Evolutionary conservation across 2,113 vertebrate genomes (phyloP), one percentile per base, ranked within the genome.

Genomic region (Probosciger aterrimus): DNA sequence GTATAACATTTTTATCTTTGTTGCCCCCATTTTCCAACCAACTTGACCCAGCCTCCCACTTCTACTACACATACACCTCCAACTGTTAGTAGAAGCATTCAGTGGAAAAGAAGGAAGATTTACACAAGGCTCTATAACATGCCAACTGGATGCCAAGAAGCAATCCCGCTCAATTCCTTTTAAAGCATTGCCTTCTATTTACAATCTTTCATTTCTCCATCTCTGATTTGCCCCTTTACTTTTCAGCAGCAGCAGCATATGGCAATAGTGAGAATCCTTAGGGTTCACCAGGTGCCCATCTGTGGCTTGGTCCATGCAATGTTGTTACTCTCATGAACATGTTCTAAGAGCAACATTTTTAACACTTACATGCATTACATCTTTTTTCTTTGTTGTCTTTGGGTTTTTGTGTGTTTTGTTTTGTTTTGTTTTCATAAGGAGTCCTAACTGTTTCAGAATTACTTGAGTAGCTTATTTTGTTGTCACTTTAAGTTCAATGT

Each of bases 201-300:
- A 44, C 41, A 31, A 2, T n/a, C 23, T 53, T 23, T 82, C 6
- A 5, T 10, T 28, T 49, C 31, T 88, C 41, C n/a, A 25, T 23
- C 52, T 73, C 85, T 69, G 33, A 35, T 76, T 65, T 90, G 1
- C 20, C 10, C 19, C 19, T 28, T 68, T 82, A 50, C 17, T 14
- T 57, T 71, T 31, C 71, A 76, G 30, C 25, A 62, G 22, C 37
- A 76, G 35, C 53, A 83, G n/a, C 37, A 84, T 3, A 24, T 39
- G 43, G 14, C 41, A 77, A 50, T 39, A 49, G 16, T 4, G 7
- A 69, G 49, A 76, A 63, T 59, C 28, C 23, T 91, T 63, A 68
- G 2, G 63, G 47, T 10, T n/a, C 7, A 39, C 18, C 18, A 7
- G 0, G 0, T 75, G n/a, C 5, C 43, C 8, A 4, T 60, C 14